These are phyloP conservation scores for Phlogophora meticulosa DNA, from an alignment of 2,888 invertebrate species.

Conservation along the genomic window DNA sequence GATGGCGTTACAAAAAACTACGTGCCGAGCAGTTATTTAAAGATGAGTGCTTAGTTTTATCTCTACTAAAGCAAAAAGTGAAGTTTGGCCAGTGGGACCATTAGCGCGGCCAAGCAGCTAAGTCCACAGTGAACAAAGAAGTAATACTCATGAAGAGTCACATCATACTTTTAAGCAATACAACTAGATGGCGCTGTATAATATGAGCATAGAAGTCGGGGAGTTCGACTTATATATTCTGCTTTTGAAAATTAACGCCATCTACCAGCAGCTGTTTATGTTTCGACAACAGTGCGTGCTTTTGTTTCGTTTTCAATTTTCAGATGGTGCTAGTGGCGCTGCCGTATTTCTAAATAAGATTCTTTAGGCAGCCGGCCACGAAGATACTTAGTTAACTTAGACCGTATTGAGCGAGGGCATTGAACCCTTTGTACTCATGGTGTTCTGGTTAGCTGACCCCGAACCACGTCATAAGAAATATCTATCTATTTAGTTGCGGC, in stretches of 20 bases:
- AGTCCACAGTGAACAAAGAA: neutral
- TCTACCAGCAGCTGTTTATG: neutral
- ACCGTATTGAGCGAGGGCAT: constrained; percentile 7
- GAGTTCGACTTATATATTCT: neutral
- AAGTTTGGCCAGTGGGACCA: neutral
- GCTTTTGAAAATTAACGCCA: constrained; percentile 9
- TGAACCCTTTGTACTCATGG: constrained; percentile 22
- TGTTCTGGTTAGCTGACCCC: neutral
- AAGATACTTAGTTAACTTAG: neutral
- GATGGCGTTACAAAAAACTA: neutral
- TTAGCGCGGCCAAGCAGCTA: too few relatives aligned
- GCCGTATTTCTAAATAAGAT: neutral
- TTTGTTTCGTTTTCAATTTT: neutral
- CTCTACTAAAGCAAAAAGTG: neutral
- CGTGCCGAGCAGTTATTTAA: too few relatives aligned
- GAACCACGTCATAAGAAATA: neutral
- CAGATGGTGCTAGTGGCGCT: constrained; percentile 13
- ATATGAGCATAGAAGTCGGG: neutral
- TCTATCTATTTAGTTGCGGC: neutral
- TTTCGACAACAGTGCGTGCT: rapidly evolving
- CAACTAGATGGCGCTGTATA: constrained; percentile 19
- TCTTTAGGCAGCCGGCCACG: neutral
- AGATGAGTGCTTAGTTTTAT: neutral
- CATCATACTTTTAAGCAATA: neutral
- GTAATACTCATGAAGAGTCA: neutral